A percentile compares a stretch with the other conserved stretches of the same genome.
Evolutionary conservation across 2,888 invertebrate genomes (phyloP).

Genomic region (Pristionchus maxplancki): DNA sequence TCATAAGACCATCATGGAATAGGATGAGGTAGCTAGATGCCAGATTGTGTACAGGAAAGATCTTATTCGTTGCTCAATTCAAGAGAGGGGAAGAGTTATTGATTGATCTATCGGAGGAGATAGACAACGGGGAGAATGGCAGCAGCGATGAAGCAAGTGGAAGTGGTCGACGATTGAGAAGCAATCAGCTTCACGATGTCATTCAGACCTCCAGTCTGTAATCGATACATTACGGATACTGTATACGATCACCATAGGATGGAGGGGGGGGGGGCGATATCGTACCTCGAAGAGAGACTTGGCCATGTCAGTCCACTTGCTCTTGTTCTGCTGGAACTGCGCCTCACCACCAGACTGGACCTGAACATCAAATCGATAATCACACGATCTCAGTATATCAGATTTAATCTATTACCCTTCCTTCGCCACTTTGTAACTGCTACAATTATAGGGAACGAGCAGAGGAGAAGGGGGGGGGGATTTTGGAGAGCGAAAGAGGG

Average conservation of each 20-base stretch:
- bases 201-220: conserved; percentile 53
- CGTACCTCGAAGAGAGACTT: conserved; percentile 63
- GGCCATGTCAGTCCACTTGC: conserved; percentile 65
- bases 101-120: conserved; percentile 53
- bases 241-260: neutral
- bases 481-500: neutral
- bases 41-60: conserved; percentile 23
- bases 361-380: conserved; percentile 56
- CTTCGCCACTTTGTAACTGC: too few relatives aligned
- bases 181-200: conserved; percentile 59
- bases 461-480: neutral
- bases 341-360: conserved; percentile 60
- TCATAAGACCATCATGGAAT: conserved; percentile 29
- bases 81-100: neutral
- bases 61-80: neutral
- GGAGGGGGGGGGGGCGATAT: neutral
- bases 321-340: conserved; percentile 67
- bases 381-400: neutral
- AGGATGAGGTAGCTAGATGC: neutral
- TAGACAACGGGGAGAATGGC: conserved; percentile 60
- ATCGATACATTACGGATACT: neutral
- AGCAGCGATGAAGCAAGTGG: conserved; percentile 56
- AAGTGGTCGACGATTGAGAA: conserved; percentile 48
- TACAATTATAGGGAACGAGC: conserved; percentile 3
- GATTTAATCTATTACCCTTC: too few relatives aligned